A percentile compares a stretch with the other conserved stretches of the same genome.
Conservation (phyloP, 2,113 vertebrate species). For the Trogon melanurus region DNA sequence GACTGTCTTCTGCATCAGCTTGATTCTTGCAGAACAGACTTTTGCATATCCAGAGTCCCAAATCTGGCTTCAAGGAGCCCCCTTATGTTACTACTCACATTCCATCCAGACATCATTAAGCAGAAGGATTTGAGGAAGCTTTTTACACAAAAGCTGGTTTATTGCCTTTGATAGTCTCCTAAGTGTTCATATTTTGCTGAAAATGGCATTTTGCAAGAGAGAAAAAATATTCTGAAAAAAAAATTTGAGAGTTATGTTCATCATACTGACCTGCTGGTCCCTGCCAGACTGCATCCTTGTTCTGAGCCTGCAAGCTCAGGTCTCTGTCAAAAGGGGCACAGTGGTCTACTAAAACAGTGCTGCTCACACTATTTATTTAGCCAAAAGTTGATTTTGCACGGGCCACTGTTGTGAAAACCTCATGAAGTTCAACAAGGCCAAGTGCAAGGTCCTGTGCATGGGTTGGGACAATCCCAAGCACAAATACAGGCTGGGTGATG, state of each 20-base stretch:
- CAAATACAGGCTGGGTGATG: no score
- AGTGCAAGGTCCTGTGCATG: no score
- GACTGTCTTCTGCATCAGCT: neutral
- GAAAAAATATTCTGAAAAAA: neutral
- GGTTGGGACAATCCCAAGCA: no score
- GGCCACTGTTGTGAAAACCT: neutral
- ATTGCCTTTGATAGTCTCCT: neutral
- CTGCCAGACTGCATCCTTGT: neutral
- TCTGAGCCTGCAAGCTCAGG: fast-evolving
- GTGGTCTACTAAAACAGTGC: neutral
- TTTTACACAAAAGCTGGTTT: neutral
- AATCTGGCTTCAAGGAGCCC: neutral
- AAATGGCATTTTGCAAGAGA: neutral
- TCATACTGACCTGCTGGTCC: neutral
- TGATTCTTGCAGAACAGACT: neutral
- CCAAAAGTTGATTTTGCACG: fast-evolving
- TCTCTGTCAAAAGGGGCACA: neutral
- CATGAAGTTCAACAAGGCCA: neutral
- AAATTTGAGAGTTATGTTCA: neutral
- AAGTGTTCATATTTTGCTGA: neutral
- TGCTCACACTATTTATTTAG: neutral
- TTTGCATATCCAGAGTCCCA: neutral
- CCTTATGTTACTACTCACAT: neutral
- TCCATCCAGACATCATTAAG: neutral
- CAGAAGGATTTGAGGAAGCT: neutral